Evolutionary conservation across 1,140 invertebrate species (phyloP).

Genomic region (Papilio glaucus): DNA sequence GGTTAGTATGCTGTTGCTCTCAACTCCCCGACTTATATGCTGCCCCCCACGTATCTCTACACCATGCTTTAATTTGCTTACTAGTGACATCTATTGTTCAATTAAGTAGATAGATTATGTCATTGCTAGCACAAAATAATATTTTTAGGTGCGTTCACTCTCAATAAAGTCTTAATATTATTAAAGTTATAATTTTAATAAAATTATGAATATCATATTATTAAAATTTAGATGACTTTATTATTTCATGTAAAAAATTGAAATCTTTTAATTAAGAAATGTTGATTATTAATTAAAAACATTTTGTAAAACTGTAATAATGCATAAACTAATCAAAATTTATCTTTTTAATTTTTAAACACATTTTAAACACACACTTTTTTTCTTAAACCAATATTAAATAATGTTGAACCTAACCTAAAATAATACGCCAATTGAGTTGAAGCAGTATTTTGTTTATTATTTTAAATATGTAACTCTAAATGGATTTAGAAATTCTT

Average conservation of each 20-base stretch:
- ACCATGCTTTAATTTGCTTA: slow-evolving; percentile 55
- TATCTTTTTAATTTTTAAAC: too few species aligned
- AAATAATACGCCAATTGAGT: neutral
- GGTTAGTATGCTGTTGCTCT: slow-evolving; percentile 77
- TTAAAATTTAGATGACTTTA: too few species aligned
- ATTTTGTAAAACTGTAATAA: too few species aligned
- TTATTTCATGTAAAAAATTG: too few species aligned
- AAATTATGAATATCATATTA: too few species aligned
- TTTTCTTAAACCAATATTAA: too few species aligned
- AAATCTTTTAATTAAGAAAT: slow-evolving; percentile 8
- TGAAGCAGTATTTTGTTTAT: neutral
- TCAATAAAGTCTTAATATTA: too few species aligned
- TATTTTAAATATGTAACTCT: slow-evolving; percentile 33
- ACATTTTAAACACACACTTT: too few species aligned
- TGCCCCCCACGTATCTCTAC: slow-evolving; percentile 45
- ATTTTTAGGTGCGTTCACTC: neutral
- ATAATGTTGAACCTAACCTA: too few species aligned
- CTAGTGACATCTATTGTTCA: slow-evolving; percentile 69
- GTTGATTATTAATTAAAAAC: too few species aligned
- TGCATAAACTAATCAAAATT: too few species aligned
- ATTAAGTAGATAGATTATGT: neutral
- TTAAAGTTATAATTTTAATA: neutral
- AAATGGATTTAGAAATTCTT: slow-evolving; percentile 72
- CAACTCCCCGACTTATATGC: slow-evolving; percentile 53
- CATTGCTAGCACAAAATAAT: slow-evolving; percentile 42